Evolutionary conservation across 1,140 invertebrate species (phyloP), one percentile per base, ranked within the genome.

Genomic region (Drosophila subpulchrella): DNA sequence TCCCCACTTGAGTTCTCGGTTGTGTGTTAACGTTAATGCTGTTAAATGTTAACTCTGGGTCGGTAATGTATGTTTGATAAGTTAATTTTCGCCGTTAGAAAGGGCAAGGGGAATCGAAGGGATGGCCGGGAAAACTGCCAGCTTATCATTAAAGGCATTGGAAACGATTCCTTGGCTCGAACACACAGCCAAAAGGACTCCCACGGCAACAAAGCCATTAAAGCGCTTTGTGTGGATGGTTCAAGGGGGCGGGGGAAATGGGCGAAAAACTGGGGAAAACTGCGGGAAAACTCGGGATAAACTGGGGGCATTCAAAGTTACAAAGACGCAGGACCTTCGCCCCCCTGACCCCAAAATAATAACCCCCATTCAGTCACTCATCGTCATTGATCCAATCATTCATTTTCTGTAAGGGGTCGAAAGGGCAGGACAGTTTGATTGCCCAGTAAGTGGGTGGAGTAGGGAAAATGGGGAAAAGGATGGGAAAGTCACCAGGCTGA

Each of bases 51-150:
- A 90, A 84, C 85, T 88, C 77, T 61, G 72, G 79, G 57, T 73
- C 75, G 73, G 84, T 84, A 84, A 88, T 88, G 84, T 81, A 81
- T 90, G 84, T 89, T 89, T 89, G 84, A 90, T 89, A 89, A 89
- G 85, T 89, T 89, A 78, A 89, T 90, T 89, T 89, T 78, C 77
- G 66, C 66, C 51, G 42, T 68, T 80, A 66, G 67, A 24, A 47
- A n/a, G 48, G 11, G 24, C 27, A 7, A 3, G 27, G 12, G 13
- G 24, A 34, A 44, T 11, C 46, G 47, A 15, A 13, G 44, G 47
- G 15, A n/a, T 32, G 32, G 13, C 2, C 13, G 11, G 8, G 30
- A 38, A 65, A 63, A 38, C n/a, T 50, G 38, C 30, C 39, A 53
- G 62, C 67, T 76, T 81, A 81, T 77, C 67, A 67, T 72, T 62